Conservation (phyloP, 2,113 vertebrate genomes). For the Hippoglossus stenolepis region DNA sequence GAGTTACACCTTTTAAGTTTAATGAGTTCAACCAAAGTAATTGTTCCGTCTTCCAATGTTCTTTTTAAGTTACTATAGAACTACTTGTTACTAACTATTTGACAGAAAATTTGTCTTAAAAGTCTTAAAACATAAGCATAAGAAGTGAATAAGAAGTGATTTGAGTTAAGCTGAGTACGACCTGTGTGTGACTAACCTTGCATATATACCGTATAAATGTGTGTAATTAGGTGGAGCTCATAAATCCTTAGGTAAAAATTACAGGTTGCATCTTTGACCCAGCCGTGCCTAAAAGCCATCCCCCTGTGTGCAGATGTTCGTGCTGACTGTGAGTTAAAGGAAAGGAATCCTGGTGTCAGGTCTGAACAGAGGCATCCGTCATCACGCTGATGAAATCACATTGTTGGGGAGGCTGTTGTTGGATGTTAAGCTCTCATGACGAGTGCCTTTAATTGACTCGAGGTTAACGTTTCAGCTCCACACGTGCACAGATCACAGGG, state of each 20-base stretch:
- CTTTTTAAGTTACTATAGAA: too few species aligned
- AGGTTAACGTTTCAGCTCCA: conserved; percentile 2
- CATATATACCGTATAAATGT: too few species aligned
- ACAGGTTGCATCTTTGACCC: conserved; percentile 39
- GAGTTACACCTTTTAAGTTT: not conserved
- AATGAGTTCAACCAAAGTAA: not conserved
- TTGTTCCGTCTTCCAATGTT: too few species aligned
- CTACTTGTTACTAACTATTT: too few species aligned
- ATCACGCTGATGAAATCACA: conserved; percentile 1
- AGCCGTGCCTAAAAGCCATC: conserved; percentile 14
- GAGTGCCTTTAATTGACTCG: conserved; percentile 29
- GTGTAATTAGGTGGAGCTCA: not conserved
- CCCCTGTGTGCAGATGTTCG: conserved; percentile 52
- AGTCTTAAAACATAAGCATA: not conserved
- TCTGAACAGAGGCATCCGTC: conserved; percentile 28
- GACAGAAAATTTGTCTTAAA: not conserved
- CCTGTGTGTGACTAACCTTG: too few species aligned
- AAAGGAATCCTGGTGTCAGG: conserved; percentile 63
- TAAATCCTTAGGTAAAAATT: conserved; percentile 35
- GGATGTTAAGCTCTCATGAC: conserved; percentile 15
- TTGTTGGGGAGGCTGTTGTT: conserved; percentile 14
- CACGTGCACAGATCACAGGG: conserved; percentile 33
- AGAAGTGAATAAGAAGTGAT: not conserved
- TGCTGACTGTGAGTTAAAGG: conserved; percentile 42
- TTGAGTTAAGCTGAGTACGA: not conserved